Percentiles rank a stretch among this genome's conserved stretches.
phyloP scores from a whole-genome alignment of 2,888 invertebrate genomes.

The Nebria salina region DNA sequence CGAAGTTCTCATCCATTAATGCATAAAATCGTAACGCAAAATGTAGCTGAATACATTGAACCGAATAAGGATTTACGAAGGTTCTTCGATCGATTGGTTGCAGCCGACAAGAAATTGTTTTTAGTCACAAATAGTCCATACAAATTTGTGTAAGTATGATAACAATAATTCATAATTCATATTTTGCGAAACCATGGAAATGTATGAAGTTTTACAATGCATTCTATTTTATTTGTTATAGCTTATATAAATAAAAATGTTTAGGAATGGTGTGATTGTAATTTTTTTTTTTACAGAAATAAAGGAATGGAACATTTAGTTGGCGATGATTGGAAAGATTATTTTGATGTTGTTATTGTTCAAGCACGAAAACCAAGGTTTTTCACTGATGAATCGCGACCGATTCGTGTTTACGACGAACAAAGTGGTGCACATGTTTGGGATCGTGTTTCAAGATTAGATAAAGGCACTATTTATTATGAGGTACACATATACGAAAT shows the following conservation, averaged over 20 bases:
- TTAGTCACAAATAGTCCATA: slow-evolving; percentile 97
- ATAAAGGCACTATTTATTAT: slow-evolving; percentile 91
- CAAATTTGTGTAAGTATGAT: slow-evolving; percentile 85
- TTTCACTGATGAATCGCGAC: slow-evolving; percentile 91
- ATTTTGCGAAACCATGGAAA: no score
- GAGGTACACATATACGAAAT: slow-evolving; percentile 70
- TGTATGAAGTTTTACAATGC: no score
- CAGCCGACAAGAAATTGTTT: slow-evolving; percentile 87
- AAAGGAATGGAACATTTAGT: slow-evolving; percentile 91
- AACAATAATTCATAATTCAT: slow-evolving; percentile 7
- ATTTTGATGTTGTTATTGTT: slow-evolving; percentile 94
- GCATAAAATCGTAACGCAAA: slow-evolving; percentile 87
- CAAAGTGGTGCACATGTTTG: slow-evolving; percentile 84
- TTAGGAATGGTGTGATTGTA: neutral
- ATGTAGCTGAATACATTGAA: slow-evolving; percentile 83
- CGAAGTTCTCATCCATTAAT: slow-evolving; percentile 88
- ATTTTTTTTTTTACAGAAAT: slow-evolving; percentile 70
- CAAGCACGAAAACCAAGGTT: slow-evolving; percentile 96
- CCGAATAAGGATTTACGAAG: slow-evolving; percentile 75
- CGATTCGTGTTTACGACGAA: slow-evolving; percentile 88
- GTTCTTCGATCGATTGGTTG: slow-evolving; percentile 79
- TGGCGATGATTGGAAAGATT: slow-evolving; percentile 87
- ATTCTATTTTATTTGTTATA: no score
- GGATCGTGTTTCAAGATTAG: slow-evolving; percentile 87
- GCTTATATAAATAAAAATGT: no score